A percentile compares a stretch with the other conserved stretches of the same genome.
phyloP scores from a whole-genome alignment of 2,797 vertebrate genomes.

The Coluber constrictor region DNA sequence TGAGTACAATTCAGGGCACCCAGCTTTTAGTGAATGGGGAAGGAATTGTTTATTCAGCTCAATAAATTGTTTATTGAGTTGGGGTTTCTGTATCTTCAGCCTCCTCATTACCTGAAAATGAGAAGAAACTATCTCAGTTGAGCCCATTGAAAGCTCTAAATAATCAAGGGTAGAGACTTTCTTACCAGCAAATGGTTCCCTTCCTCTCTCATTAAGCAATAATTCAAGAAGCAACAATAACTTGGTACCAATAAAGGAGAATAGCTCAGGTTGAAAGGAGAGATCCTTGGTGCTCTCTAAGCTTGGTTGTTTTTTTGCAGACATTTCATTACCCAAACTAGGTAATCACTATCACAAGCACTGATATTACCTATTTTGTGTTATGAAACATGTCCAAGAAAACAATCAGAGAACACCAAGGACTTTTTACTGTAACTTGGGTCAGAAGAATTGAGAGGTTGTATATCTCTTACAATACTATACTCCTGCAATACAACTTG shows the following conservation, averaged over 20 bases:
- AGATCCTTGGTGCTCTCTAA: not conserved
- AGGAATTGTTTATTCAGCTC: not conserved
- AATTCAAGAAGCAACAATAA: not conserved
- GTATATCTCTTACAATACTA: not conserved
- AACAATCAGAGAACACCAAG: not conserved
- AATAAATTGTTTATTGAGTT: not conserved
- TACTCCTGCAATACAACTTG: not conserved
- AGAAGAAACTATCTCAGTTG: not conserved
- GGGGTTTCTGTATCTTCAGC: not conserved
- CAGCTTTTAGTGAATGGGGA: not conserved
- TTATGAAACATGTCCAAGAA: not conserved
- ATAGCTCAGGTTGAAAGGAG: not conserved
- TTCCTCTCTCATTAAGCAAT: not conserved
- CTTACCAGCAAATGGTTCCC: not conserved
- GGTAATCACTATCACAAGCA: not conserved
- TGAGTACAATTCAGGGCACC: not conserved
- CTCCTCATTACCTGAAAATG: not conserved
- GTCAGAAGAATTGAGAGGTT: not conserved
- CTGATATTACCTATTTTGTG: not conserved
- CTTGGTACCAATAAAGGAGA: not conserved
- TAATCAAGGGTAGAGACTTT: not conserved
- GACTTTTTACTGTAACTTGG: not conserved
- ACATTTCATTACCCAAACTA: not conserved
- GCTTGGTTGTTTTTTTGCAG: not conserved
- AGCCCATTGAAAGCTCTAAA: not conserved